Conservation (phyloP, 2,888 invertebrate species). For the Amphiduros pacificus region DNA sequence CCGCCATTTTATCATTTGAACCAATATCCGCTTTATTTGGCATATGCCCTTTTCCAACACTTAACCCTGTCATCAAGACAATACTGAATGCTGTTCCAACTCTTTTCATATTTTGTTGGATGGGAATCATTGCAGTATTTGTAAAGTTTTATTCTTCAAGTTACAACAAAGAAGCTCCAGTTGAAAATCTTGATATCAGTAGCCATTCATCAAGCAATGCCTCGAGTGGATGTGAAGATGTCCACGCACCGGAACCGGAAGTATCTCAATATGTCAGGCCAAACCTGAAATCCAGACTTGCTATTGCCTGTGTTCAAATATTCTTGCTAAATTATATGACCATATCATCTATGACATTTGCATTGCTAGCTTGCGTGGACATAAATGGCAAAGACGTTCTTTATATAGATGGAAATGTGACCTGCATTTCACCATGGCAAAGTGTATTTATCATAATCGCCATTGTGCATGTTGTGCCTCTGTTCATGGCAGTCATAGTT, state of each 20-base stretch:
- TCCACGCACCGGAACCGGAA: too few species aligned
- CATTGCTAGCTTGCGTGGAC: slow-evolving; percentile 9
- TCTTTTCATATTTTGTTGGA: background rate
- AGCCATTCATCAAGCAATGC: too few species aligned
- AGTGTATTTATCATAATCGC: slow-evolving; percentile 10
- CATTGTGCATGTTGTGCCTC: slow-evolving; percentile 14
- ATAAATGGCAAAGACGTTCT: slow-evolving; percentile 8
- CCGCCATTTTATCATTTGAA: slow-evolving; percentile 2
- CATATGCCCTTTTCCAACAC: slow-evolving; percentile 12
- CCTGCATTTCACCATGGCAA: slow-evolving; percentile 17
- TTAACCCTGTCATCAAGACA: slow-evolving; percentile 8
- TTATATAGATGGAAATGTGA: slow-evolving; percentile 14
- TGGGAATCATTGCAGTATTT: background rate
- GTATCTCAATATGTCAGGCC: background rate
- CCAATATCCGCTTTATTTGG: slow-evolving; percentile 12
- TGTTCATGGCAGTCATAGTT: slow-evolving; percentile 16
- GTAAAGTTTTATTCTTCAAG: background rate
- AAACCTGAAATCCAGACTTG: slow-evolving; percentile 1
- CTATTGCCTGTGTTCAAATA: slow-evolving; percentile 7
- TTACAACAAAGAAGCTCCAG: background rate
- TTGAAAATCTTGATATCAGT: too few species aligned
- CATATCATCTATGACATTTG: slow-evolving; percentile 14
- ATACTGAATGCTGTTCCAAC: slow-evolving; percentile 9
- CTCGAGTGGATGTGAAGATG: too few species aligned
- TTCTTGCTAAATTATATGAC: slow-evolving; percentile 17